Conservation (phyloP, 2,888 invertebrate species). For the Mythimna ferrago region DNA sequence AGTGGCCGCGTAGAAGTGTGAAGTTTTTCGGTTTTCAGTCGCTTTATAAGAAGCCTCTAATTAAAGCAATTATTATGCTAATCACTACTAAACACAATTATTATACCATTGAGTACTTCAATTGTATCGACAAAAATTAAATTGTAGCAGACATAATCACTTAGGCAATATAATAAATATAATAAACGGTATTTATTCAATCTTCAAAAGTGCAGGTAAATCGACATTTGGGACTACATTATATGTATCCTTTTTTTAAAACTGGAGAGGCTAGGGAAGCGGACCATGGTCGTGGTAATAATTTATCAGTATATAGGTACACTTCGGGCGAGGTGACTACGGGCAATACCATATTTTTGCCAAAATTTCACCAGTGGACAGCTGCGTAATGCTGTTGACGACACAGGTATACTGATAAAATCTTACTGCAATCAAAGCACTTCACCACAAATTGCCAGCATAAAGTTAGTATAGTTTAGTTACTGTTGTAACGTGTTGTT, state of each 20-base stretch:
- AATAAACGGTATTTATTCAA: not conserved
- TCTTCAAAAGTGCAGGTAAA: not conserved
- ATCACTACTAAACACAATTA: no score
- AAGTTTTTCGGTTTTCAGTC: not conserved
- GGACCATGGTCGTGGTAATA: constrained; percentile 32
- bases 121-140: not conserved
- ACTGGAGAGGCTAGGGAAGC: not conserved
- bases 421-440: constrained; percentile 49
- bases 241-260: not conserved
- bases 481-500: constrained; percentile 6
- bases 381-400: constrained; percentile 30
- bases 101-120: not conserved
- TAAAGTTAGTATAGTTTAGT: constrained; percentile 10
- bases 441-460: constrained; percentile 20
- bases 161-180: not conserved
- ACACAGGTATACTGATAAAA: constrained; percentile 52
- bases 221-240: not conserved
- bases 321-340: constrained; percentile 42
- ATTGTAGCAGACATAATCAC: not conserved
- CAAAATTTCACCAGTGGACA: constrained; percentile 15
- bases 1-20: not conserved
- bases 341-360: constrained; percentile 34
- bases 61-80: no score
- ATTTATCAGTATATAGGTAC: constrained; percentile 45
- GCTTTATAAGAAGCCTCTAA: no score